Evolutionary conservation across 2,113 vertebrate species (phyloP), one percentile per base, ranked within the genome.

Genomic region (Dascyllus trimaculatus): DNA sequence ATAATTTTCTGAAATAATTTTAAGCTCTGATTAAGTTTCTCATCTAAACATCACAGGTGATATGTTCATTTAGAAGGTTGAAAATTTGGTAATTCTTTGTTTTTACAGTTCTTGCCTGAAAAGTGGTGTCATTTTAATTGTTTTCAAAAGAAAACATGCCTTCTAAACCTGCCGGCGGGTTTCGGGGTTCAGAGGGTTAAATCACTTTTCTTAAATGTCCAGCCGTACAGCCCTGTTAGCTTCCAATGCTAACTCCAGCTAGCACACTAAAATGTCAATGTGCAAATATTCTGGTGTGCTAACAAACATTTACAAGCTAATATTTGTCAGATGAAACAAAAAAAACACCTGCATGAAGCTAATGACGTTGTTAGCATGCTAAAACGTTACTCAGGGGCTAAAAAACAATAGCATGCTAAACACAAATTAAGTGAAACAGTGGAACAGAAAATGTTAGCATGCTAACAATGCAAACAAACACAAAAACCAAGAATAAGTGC

Each of bases 301-400:
- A 49, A 46, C 61, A 63, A 78, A 67, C 15, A 26, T 59, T 11
- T 71, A 22, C 46, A 48, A n/a, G 56, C 51, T 51, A n/a, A 69
- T 11, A 26, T 52, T 46, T 68, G 24, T 58, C 46, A 63, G 52
- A 52, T 35, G 8, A 45, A 56, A 40, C 1, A 38, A 7, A 35
- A 35, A 35, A 35, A 3, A 35, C 8, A 11, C 22, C 2, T 8
- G 71, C 76, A 83, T 83, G 32, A 35, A 35, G 83, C 76, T 78
- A 59, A 68, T 71, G 40, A 43, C 14, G 79, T 52, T 81, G 65
- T 88, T 85, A 78, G 78, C 66, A 84, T 82, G 81, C 26, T 60
- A 56, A 76, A 65, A 54, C 57, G 29, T 58, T 1, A 71, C 77
- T 81, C 84, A 88, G 84, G 85, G 77, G 79, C 64, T 71, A 57